Percentiles rank a stretch among this genome's conserved stretches.
These are phyloP conservation scores for Lepidochitona cinerea DNA, from an alignment of 2,888 invertebrate species.

Conservation along the genomic window DNA sequence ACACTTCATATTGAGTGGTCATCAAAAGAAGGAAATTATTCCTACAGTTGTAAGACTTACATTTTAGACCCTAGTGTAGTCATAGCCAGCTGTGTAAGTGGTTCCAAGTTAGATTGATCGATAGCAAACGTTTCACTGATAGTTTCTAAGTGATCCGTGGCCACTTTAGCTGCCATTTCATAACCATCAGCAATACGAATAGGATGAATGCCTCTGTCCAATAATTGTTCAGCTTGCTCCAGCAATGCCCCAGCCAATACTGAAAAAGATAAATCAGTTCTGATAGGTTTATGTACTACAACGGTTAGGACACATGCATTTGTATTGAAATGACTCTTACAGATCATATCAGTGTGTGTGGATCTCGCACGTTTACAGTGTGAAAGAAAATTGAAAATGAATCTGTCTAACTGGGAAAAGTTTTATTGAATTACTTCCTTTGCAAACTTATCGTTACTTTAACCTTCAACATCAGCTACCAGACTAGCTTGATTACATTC, in stretches of 20 bases:
- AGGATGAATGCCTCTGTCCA: constrained; percentile 98
- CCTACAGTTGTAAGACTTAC: constrained; percentile 73
- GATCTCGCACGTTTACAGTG: no score
- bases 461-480: no score
- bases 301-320: no score
- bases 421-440: no score
- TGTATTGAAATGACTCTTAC: no score
- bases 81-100: constrained; percentile 95
- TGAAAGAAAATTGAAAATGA: no score
- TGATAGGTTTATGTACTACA: no score
- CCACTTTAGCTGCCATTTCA: constrained; percentile 93
- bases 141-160: constrained; percentile 86
- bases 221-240: constrained; percentile 91
- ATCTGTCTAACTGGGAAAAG: no score
- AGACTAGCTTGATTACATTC: no score
- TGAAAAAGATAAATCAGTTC: constrained; percentile 66
- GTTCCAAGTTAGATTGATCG: constrained; percentile 84
- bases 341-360: no score
- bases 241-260: constrained; percentile 89
- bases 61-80: constrained; percentile 99
- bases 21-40: not conserved
- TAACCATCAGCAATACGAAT: constrained; percentile 99
- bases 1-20: no score
- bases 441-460: no score
- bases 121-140: constrained; percentile 93